Evolutionary conservation across 2,888 invertebrate species (phyloP), one percentile per base, ranked within the genome.

Genomic region (Apotomis capreana): DNA sequence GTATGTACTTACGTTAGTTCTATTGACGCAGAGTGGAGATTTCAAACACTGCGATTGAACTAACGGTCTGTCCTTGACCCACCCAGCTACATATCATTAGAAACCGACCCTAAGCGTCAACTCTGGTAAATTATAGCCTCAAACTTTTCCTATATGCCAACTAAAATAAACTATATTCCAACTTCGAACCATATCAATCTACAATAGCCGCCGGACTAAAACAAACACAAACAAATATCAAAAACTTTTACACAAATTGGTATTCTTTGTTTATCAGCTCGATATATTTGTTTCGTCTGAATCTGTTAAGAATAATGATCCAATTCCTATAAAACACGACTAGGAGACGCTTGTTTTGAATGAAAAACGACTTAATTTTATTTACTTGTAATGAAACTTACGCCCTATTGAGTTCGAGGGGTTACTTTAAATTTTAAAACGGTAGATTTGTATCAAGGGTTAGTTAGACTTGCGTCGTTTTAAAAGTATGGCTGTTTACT

Each of bases 121-220:
- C 46, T 61, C 46, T 6, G n/a, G 26, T 52, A 63, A 10, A 12
- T 40, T 40, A 52, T 44, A n/a, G 40, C 15, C 15, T 4, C 9
- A 54, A 64, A 64, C 52, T 64, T 64, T 64, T 54, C 63, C 40
- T 40, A 54, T 54, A 26, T 26, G 26, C 26, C 26, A 26, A 26
- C 26, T 26, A 26, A 26, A 26, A 26, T 26, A 26, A 54, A 63
- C 36, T 63, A 40, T 40, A 40, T 52, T 9, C 5, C 5, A 13
- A 40, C 6, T 10, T 54, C 52, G 10, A 26, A 54, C 52, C 52
- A 40, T 37, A 58, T 58, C 37, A 37, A 58, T 13, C 40, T 9
- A 8, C 49, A 49, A 49, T 49, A 4, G 54, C 10, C 15, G 5
- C 40, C 13, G 5, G 13, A 15, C 40, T 15, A 15, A 64, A 64